Evolutionary conservation across 2,888 invertebrate species (phyloP).

Genomic region (Odontocerum albicorne): DNA sequence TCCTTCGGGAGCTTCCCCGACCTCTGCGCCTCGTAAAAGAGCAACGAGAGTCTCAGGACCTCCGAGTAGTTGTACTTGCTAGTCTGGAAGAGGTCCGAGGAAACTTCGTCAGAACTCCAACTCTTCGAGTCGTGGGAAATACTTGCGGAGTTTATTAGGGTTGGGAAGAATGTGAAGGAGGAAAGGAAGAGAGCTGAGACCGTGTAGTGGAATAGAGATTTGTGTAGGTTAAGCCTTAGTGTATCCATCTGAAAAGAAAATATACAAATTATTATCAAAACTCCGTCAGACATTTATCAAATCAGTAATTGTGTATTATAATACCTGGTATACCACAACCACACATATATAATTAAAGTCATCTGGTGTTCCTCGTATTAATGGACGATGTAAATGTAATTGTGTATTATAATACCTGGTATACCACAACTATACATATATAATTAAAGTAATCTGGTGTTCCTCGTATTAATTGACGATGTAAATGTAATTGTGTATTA

Average conservation of each 20-base stretch:
- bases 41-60: slow-evolving; percentile 52
- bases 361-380: too few relatives aligned
- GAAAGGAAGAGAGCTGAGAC: not conserved
- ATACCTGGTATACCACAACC: too few relatives aligned
- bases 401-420: too few relatives aligned
- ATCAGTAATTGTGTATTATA: too few relatives aligned
- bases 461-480: too few relatives aligned
- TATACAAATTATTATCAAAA: not conserved
- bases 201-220: not conserved
- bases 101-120: not conserved
- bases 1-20: slow-evolving; percentile 54
- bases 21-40: slow-evolving; percentile 60
- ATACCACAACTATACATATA: too few relatives aligned
- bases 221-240: not conserved
- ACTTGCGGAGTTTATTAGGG: slow-evolving; percentile 16
- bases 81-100: not conserved
- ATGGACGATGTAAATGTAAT: too few relatives aligned
- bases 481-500: too few relatives aligned
- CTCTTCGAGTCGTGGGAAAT: slow-evolving; percentile 3
- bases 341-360: too few relatives aligned
- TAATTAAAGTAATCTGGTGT: too few relatives aligned
- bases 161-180: slow-evolving; percentile 9
- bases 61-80: slow-evolving; percentile 46
- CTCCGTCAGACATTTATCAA: too few relatives aligned
- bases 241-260: not conserved